phyloP scores from a whole-genome alignment of 2,797 vertebrate species.

The Halcyon leucocephala region DNA sequence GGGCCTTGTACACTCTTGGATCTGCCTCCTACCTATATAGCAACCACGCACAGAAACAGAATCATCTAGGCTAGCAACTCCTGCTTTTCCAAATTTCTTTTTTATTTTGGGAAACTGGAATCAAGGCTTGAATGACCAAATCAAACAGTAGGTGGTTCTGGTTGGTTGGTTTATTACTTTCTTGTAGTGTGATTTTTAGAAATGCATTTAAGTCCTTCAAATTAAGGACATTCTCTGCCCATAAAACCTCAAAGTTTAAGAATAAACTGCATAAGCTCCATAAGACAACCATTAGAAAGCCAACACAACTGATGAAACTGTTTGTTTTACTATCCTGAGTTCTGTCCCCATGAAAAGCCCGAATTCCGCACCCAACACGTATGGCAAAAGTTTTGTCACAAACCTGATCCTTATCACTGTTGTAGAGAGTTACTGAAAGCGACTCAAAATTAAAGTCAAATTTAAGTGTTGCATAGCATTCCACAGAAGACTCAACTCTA shows the following conservation, averaged over 20 bases:
- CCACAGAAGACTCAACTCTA: neutral
- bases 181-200: neutral
- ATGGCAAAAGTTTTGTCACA: conserved; percentile 8
- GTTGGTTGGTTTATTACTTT: neutral
- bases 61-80: neutral
- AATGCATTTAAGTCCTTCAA: neutral
- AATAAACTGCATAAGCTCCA: neutral
- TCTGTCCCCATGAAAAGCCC: neutral
- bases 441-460: conserved; percentile 93
- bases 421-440: conserved; percentile 89
- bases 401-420: conserved; percentile 82
- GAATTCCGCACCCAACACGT: neutral
- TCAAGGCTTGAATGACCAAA: neutral
- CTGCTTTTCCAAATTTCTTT: neutral
- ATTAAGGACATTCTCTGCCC: neutral
- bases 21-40: neutral
- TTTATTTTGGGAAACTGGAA: neutral
- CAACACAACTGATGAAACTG: neutral
- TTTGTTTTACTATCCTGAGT: neutral
- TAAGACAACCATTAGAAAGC: neutral
- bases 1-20: neutral
- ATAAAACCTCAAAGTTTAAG: neutral
- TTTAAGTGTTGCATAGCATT: conserved; percentile 76
- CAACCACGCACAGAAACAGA: neutral
- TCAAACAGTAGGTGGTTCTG: neutral